These are phyloP conservation scores for Rhamnusium bicolor DNA, from an alignment of 2,888 invertebrate genomes.

Conservation along the genomic window DNA sequence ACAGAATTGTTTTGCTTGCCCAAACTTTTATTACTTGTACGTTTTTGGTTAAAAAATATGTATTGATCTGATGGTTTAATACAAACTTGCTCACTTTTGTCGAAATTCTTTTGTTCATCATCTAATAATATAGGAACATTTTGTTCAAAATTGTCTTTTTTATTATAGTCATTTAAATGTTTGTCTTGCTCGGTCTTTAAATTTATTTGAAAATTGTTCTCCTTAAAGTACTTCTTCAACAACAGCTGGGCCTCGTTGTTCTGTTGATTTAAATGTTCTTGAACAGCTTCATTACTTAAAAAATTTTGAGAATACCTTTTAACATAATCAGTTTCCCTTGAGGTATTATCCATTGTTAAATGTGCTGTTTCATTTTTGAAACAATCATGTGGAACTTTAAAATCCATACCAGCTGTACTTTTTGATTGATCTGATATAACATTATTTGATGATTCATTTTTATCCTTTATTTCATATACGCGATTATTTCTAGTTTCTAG, in stretches of 20 bases:
- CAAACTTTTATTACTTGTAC: not conserved
- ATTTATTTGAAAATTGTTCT: not conserved
- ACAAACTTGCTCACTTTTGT: conserved; percentile 30
- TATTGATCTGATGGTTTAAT: conserved; percentile 35
- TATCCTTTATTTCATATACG: not conserved
- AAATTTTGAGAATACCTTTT: conserved; percentile 33
- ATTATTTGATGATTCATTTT: not conserved
- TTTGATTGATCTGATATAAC: not conserved
- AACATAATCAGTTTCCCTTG: not conserved
- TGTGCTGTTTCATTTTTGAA: not conserved
- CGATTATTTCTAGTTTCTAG: not conserved
- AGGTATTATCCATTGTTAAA: not conserved
- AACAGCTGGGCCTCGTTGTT: conserved; percentile 36
- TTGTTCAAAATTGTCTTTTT: not conserved
- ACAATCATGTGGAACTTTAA: not conserved
- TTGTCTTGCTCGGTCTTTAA: too few species aligned
- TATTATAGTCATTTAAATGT: not conserved
- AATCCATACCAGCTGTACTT: not conserved
- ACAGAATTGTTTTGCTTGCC: not conserved
- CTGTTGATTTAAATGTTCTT: conserved; percentile 39
- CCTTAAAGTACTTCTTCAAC: conserved; percentile 39
- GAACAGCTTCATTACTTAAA: conserved; percentile 26
- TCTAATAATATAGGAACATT: not conserved
- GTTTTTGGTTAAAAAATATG: not conserved
- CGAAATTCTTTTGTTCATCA: not conserved